phyloP scores from a whole-genome alignment of 2,888 invertebrate genomes.

The Scaptomyza flava region DNA sequence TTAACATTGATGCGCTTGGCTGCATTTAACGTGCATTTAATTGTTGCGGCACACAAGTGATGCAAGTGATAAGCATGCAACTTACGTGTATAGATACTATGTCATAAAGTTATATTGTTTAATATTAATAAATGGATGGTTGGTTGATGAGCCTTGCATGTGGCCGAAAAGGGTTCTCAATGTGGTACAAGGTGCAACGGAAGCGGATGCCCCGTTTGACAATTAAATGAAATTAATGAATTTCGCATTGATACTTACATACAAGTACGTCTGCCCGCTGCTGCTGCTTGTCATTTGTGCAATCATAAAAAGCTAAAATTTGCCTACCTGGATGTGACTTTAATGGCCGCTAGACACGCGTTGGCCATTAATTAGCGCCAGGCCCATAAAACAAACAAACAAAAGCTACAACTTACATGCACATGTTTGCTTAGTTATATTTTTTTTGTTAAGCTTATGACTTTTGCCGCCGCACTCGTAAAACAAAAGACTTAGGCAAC shows the following conservation, averaged over 20 bases:
- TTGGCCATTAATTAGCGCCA: constrained; percentile 49
- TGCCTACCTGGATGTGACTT: constrained; percentile 47
- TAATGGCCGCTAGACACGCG: constrained; percentile 64
- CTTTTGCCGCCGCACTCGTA: constrained; percentile 36
- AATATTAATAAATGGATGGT: constrained; percentile 41
- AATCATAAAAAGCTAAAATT: constrained; percentile 40
- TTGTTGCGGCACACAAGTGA: constrained; percentile 51
- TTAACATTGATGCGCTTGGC: constrained; percentile 55
- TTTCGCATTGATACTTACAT: constrained; percentile 39
- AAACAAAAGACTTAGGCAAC: constrained; percentile 76
- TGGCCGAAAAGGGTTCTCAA: constrained; percentile 6
- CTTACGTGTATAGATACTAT: neutral
- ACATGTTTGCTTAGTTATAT: constrained; percentile 2
- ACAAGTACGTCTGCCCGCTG: neutral
- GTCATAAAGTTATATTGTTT: constrained; percentile 27
- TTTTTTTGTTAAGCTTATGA: constrained; percentile 25
- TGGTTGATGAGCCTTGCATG: constrained; percentile 53
- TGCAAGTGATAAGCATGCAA: constrained; percentile 46
- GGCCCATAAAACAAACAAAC: constrained; percentile 34
- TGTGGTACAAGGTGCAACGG: constrained; percentile 69
- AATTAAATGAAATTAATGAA: constrained; percentile 43
- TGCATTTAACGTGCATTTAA: constrained; percentile 69
- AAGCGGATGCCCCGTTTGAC: constrained; percentile 65
- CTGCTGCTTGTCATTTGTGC: constrained; percentile 1
- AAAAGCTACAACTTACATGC: constrained; percentile 13